Base-by-base conservation (phyloP, 2,113 vertebrate species). In the Bagarius yarrelli region DNA sequence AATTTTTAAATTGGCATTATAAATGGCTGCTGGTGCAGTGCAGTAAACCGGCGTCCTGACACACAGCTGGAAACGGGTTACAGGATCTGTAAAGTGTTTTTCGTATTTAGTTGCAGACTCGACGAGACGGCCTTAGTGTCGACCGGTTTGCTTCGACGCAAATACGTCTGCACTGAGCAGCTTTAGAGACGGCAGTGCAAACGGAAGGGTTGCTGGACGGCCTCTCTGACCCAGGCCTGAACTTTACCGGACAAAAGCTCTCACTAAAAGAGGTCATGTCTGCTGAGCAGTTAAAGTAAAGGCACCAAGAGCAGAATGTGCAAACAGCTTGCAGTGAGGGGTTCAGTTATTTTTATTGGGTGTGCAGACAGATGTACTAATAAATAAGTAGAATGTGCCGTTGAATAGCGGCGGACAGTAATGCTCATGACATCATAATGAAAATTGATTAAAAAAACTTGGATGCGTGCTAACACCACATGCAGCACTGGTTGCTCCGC, bases 211-310 rank as follows among this genome's bases (percentile, higher is more conserved):
- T n/a, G 15, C 25, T 30, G 23, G 11, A 69, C 23, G 27, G 71
- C 47, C 50, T 67, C 67, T 56, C 79, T 83, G 84, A 81, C 79
- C 69, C 52, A 16, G 34, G 64, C 27, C 18, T 86, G 82, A 86
- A 83, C 82, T 77, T 78, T 36, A 40, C 50, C 56, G 77, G 77
- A 72, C 78, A 81, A 81, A 81, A 75, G 75, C 69, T 57, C 53
- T 53, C 8, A 52, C 36, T 25, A 34, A 78, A n/a, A 36, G 23
- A 69, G 72, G 72, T 76, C 72, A 69, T 16, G 59, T 32, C 59
- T 64, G 60, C 71, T 19, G n/a, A 32, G 40, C 30, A 63, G 23
- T 19, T 59, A 25, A 59, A 80, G 69, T 32, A 60, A 72, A 40
- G 67, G 12, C 53, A 18, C 40, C 44, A 9, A 19, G 30, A 47